Conservation (phyloP, 2,797 vertebrate species). For the Sarcoramphus papa region DNA sequence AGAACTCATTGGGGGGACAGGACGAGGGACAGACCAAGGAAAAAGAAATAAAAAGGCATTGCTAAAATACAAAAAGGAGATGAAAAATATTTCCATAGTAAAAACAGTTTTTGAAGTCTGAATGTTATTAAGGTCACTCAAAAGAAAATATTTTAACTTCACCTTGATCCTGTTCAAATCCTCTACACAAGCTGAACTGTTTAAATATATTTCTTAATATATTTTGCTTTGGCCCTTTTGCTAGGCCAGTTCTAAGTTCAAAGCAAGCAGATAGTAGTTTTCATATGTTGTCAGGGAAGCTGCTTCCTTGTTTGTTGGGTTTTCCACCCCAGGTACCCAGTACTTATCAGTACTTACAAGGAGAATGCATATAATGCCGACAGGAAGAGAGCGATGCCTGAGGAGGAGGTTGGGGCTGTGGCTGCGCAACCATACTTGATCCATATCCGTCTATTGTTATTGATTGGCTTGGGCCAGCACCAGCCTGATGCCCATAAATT, state of each 20-base stretch:
- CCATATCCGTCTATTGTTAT: constrained; percentile 85
- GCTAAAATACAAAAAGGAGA: not conserved
- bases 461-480: constrained; percentile 85
- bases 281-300: not conserved
- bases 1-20: fast-evolving
- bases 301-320: not conserved
- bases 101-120: not conserved
- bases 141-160: not conserved
- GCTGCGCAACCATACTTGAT: constrained; percentile 85
- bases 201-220: not conserved
- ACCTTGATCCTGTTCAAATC: not conserved
- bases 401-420: constrained; percentile 80
- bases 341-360: constrained; percentile 72
- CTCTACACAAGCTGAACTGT: not conserved
- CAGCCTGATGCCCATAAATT: constrained; percentile 86
- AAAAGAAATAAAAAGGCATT: not conserved
- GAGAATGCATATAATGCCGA: constrained; percentile 86
- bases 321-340: not conserved
- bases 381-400: constrained; percentile 88
- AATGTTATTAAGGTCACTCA: not conserved
- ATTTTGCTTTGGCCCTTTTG: not conserved
- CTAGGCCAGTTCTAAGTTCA: not conserved
- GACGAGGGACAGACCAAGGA: not conserved
- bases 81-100: not conserved
- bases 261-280: not conserved